Base-by-base conservation (phyloP, 2,113 vertebrate genomes). In the Pluvianellus socialis region DNA sequence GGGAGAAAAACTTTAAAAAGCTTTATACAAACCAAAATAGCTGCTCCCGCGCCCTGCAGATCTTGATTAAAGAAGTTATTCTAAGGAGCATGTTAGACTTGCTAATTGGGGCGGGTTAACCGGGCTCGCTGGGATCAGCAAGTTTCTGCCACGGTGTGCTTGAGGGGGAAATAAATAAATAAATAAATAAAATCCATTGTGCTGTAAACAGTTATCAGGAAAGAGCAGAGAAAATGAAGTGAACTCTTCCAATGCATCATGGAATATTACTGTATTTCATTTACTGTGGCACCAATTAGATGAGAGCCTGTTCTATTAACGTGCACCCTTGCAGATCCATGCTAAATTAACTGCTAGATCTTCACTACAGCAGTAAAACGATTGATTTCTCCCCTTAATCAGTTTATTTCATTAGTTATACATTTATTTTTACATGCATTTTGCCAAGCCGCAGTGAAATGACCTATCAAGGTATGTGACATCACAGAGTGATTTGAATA, bases 321-420 rank as follows among this genome's bases (percentile, higher is more conserved):
- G 98, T 86, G 93, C 96, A 97, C 97, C 97, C 98, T 99, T 98
- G 98, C 98, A 98, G 96, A 98, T 98, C 98, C 98, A 97, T 98
- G 98, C 98, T 98, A 98, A 99, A 99, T 99, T 98, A 99, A 99
- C 98, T 99, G 98, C 98, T 98, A 97, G 98, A 98, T 99, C 99
- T 99, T 98, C 98, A 98, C 98, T 98, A 98, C 97, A 96, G 98
- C 98, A 98, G 98, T 98, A 98, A 99, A 99, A 97, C 98, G 98
- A 99, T 99, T 99, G 99, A 99, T 99, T 99, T 98, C 94, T 95
- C 97, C 97, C 98, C 98, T 98, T 99, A 99, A 99, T 99, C 99
- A 98, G 98, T 98, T 99, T 99, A 99, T 99, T 99, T 98, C 98
- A 99, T 99, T 99, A 99, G 99, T 98, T 98, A 98, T 98, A 98